Percentiles rank a stretch among this genome's conserved stretches.
Conservation (phyloP, 2,113 vertebrate species). For the Callopanchax toddi region DNA sequence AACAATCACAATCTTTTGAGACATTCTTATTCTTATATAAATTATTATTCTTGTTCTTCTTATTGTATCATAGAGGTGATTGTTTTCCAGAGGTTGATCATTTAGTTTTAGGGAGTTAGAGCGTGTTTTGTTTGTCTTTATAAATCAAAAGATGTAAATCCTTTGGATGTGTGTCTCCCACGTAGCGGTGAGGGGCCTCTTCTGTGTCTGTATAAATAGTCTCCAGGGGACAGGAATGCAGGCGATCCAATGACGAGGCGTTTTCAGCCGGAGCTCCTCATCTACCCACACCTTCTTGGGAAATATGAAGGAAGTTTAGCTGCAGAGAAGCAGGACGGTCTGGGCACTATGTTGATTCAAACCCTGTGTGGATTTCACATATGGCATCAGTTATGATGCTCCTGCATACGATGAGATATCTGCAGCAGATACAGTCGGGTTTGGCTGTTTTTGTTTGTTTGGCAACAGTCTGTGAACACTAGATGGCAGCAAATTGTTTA, state of each 20-base stretch:
- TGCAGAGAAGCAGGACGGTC: conserved; percentile 28
- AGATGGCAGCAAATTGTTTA: conserved; percentile 69
- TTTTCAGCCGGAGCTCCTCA: conserved; percentile 61
- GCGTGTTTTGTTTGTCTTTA: neutral
- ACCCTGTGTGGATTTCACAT: too few relatives aligned
- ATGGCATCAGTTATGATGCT: too few relatives aligned
- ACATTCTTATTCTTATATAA: neutral
- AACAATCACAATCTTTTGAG: neutral
- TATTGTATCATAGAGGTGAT: too few relatives aligned
- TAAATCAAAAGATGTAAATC: conserved; percentile 31
- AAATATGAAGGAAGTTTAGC: conserved; percentile 57
- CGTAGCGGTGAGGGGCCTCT: conserved; percentile 60
- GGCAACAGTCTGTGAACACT: conserved; percentile 42
- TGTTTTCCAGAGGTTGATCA: too few relatives aligned
- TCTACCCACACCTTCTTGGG: conserved; percentile 75
- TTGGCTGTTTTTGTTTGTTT: conserved; percentile 1
- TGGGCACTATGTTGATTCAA: too few relatives aligned
- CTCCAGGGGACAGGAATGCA: conserved; percentile 67
- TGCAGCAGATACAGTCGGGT: neutral
- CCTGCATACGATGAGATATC: neutral
- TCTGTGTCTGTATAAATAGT: conserved; percentile 79
- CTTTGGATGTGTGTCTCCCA: conserved; percentile 31
- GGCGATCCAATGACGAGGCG: conserved; percentile 73
- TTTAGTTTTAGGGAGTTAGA: too few relatives aligned
- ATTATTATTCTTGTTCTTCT: too few relatives aligned